Base-by-base conservation (phyloP, 1,140 invertebrate genomes). In the Teleopsis dalmanni region DNA sequence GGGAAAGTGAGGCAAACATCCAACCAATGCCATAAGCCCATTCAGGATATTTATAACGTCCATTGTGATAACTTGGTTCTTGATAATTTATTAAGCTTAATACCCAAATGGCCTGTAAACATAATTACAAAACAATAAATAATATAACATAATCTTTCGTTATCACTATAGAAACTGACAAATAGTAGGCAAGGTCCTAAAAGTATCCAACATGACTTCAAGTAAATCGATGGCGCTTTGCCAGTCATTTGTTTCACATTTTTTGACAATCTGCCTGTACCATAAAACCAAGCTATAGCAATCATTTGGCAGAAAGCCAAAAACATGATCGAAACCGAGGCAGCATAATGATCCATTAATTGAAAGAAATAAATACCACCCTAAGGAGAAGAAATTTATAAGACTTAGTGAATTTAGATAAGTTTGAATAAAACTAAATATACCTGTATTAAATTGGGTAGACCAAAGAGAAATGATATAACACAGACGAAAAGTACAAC, bases 321-420 rank as follows among this genome's bases (percentile, higher is more conserved):
- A 57, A 91, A 91, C 78, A 93, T 92, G 29, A 94, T 85, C 8
- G 88, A 91, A 51, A 93, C 81, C 1, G 88, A 91, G 14, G 91
- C 89, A 6, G 90, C 85, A 68, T 93, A 95, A 68, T 91, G 90
- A 65, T 95, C 91, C 62, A 95, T 86, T 26, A 95, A 71, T 78
- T 92, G 88, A 69, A 95, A 95, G 60, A 89, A 88, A 60, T 90
- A 95, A 56, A 94, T 92, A 52, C 91, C 92, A 53, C 90, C 91
- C 52, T 69, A 55, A 27, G 36, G 38, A 14, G 34, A 26, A 44
- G 84, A 48, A 23, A 33, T 25, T n/a, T 37, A 23, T 38, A 16
- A 43, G 10, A 29, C 11, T 40, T 19, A 23, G 13, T 18, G n/a
- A n/a, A 3, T 23, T 11, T 22, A 40, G 8, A 40, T 8, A 37